Evolutionary conservation across 2,113 vertebrate genomes (phyloP).

Genomic region (Chamaea fasciata): DNA sequence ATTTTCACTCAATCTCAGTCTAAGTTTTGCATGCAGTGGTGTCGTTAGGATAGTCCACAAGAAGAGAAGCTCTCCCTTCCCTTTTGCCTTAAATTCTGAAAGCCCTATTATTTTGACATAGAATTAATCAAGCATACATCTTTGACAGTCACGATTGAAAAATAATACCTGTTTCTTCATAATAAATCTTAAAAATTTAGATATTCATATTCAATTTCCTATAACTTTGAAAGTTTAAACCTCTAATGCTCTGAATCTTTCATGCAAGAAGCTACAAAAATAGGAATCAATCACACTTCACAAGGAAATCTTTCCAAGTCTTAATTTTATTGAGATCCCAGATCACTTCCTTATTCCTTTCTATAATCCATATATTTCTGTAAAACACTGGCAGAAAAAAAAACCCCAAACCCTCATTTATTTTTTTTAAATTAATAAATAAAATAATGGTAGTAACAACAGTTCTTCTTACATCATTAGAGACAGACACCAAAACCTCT

Average conservation of each 20-base stretch:
- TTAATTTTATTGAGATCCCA: not conserved
- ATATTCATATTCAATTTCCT: not conserved
- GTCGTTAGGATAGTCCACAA: not conserved
- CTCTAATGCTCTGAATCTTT: not conserved
- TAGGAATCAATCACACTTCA: not conserved
- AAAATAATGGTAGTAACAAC: not conserved
- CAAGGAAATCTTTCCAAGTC: not conserved
- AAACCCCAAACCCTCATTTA: fast-evolving
- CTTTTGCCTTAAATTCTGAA: not conserved
- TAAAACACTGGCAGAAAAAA: not conserved
- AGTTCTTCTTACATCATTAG: not conserved
- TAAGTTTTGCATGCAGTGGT: not conserved
- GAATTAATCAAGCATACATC: not conserved
- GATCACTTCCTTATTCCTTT: not conserved
- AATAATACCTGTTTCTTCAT: not conserved
- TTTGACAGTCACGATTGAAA: not conserved
- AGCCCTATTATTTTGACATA: not conserved
- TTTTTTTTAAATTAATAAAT: not conserved
- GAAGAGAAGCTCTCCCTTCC: not conserved
- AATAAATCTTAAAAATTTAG: not conserved
- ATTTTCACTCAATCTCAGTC: not conserved
- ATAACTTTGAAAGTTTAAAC: not conserved
- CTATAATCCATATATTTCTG: not conserved
- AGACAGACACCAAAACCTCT: not conserved
- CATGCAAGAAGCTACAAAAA: not conserved